A percentile compares a stretch with the other conserved stretches of the same genome.
These are phyloP conservation scores for Stichodactyla mertensii DNA, from an alignment of 64 coral and sea anemone species.

Conservation along the genomic window DNA sequence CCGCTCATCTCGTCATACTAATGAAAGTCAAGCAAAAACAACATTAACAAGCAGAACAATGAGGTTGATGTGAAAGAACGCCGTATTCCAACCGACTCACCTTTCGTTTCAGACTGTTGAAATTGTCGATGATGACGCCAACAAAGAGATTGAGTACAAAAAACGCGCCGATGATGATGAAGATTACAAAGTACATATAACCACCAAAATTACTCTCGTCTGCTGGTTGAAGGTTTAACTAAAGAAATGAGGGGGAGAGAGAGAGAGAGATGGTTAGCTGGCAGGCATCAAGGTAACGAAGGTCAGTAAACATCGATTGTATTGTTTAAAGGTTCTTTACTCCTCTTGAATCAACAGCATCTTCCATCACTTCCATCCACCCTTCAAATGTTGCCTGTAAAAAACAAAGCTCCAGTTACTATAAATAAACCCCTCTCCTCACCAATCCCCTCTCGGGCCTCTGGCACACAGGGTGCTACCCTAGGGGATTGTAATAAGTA, in stretches of 20 bases:
- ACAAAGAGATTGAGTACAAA: conserved; percentile 78
- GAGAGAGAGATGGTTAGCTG: neutral
- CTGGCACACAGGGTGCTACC: too few relatives aligned
- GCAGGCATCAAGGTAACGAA: neutral
- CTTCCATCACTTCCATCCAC: conserved; percentile 89
- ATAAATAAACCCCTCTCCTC: neutral
- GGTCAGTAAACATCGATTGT: neutral
- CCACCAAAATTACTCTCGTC: conserved; percentile 47
- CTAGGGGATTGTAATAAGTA: too few relatives aligned
- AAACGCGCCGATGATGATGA: conserved; percentile 61
- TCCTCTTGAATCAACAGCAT: conserved; percentile 73
- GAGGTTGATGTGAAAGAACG: neutral
- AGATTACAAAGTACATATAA: conserved; percentile 64
- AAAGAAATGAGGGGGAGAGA: neutral
- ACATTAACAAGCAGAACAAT: neutral
- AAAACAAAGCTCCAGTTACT: neutral
- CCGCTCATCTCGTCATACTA: conserved; percentile 87
- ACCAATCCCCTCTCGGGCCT: too few relatives aligned
- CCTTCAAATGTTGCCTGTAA: conserved; percentile 83
- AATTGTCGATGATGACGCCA: conserved; percentile 79
- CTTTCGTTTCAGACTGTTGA: conserved; percentile 60
- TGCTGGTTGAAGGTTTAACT: conserved; percentile 39
- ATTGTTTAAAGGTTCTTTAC: conserved; percentile 15
- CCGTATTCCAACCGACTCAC: neutral
- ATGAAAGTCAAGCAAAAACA: neutral